Evolutionary conservation across 1,140 invertebrate species (phyloP).

Genomic region (Myzus persicae): DNA sequence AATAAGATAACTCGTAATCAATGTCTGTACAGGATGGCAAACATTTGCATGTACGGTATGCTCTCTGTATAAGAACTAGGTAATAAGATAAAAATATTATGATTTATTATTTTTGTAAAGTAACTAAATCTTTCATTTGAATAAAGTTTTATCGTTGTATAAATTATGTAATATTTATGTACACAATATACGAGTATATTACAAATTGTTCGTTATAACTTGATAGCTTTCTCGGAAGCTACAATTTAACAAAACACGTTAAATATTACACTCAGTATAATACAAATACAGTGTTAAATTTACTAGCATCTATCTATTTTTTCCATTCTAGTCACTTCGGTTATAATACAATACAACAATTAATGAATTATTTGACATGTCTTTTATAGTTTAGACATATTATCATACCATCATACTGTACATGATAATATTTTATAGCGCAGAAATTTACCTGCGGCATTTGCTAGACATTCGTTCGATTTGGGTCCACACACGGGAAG

Average conservation of each 20-base stretch:
- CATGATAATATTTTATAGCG: no score
- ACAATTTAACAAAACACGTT: background rate
- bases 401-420: no score
- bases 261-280: background rate
- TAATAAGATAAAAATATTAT: background rate
- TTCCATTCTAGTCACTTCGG: background rate
- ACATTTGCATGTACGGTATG: slow-evolving; percentile 26
- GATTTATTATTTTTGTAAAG: background rate
- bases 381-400: no score
- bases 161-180: background rate
- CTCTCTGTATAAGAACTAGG: slow-evolving; percentile 26
- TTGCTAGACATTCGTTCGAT: background rate
- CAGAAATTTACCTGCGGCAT: slow-evolving; percentile 6
- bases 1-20: slow-evolving; percentile 34
- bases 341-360: no score
- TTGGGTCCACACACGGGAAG: slow-evolving; percentile 26
- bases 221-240: background rate
- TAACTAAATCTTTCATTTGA: background rate
- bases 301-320: background rate
- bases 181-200: background rate
- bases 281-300: background rate
- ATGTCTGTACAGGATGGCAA: slow-evolving; percentile 34
- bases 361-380: no score
- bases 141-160: background rate
- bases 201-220: background rate